phyloP scores from a whole-genome alignment of 2,888 invertebrate species.

The Busseola fusca region DNA sequence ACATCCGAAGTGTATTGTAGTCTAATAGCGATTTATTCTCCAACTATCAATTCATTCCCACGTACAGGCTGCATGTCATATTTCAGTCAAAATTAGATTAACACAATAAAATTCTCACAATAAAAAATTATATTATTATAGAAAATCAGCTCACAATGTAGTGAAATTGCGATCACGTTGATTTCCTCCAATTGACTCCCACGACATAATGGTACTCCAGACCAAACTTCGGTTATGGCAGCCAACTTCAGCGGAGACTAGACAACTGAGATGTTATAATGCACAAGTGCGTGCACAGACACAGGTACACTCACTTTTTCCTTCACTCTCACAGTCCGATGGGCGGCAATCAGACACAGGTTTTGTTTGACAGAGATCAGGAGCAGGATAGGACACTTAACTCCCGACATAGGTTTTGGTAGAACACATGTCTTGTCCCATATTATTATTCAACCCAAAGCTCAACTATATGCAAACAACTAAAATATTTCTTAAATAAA shows the following conservation, averaged over 20 bases:
- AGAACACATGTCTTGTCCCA: conserved; percentile 3
- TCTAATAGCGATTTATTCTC: background rate
- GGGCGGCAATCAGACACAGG: background rate
- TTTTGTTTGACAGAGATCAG: background rate
- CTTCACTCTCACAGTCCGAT: background rate
- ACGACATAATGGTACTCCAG: background rate
- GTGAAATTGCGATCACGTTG: background rate
- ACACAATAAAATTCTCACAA: background rate
- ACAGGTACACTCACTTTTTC: background rate
- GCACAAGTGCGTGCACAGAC: no score
- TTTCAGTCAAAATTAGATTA: background rate
- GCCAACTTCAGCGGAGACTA: background rate
- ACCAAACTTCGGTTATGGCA: background rate
- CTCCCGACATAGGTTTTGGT: background rate
- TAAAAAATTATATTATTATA: no score
- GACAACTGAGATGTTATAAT: background rate
- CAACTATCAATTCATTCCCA: background rate
- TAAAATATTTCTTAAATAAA: conserved; percentile 49
- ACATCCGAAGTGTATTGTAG: no score
- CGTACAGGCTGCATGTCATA: background rate
- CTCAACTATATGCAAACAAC: conserved; percentile 31
- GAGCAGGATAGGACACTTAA: background rate
- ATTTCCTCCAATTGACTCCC: background rate
- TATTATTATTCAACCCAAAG: conserved; percentile 41
- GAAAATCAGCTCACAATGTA: no score